A percentile compares a stretch with the other conserved stretches of the same genome.
These are phyloP conservation scores for Microplitis mediator DNA, from an alignment of 1,140 invertebrate species.

Conservation along the genomic window DNA sequence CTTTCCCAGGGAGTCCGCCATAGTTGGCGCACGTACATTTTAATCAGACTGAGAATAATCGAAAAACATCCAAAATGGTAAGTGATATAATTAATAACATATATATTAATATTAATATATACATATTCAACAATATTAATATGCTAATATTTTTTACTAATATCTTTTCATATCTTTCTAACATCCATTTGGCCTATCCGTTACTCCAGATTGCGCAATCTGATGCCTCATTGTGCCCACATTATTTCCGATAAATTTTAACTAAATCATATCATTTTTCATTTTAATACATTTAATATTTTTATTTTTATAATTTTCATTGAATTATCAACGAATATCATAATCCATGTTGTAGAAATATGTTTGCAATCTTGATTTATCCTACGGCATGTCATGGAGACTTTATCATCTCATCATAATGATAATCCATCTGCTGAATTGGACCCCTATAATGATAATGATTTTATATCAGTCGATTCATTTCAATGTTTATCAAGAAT, in stretches of 20 bases:
- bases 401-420: constrained; percentile 21
- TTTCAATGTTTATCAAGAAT: not conserved
- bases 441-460: too few species aligned
- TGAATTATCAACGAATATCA: not conserved
- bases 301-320: not conserved
- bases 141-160: constrained; percentile 48
- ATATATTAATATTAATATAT: constrained; percentile 3
- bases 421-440: too few species aligned
- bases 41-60: constrained; percentile 73
- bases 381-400: constrained; percentile 44
- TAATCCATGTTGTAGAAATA: constrained; percentile 39
- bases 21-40: constrained; percentile 80
- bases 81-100: constrained; percentile 59
- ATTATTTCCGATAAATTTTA: not conserved
- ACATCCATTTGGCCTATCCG: constrained; percentile 34
- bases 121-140: constrained; percentile 2
- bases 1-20: constrained; percentile 76
- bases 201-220: constrained; percentile 59
- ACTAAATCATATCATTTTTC: not conserved
- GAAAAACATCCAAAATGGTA: constrained; percentile 86
- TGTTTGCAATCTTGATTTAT: constrained; percentile 30
- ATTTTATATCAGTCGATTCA: not conserved
- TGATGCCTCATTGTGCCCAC: not conserved
- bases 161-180: not conserved
- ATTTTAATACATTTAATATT: not conserved